These are phyloP conservation scores for Acleris laterana DNA, from an alignment of 2,888 invertebrate species.

Conservation along the genomic window DNA sequence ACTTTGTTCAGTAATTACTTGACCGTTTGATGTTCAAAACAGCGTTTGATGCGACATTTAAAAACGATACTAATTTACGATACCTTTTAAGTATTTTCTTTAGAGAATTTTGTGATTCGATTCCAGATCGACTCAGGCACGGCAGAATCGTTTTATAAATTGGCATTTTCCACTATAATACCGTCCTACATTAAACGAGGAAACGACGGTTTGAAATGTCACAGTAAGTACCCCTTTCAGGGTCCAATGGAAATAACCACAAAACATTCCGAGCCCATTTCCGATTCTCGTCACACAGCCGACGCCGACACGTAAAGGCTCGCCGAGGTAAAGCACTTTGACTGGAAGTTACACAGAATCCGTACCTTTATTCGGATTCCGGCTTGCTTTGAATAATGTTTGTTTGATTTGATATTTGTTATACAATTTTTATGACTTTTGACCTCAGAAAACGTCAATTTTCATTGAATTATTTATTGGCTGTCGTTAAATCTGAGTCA, in stretches of 20 bases:
- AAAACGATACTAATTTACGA: neutral
- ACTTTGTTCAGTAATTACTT: conserved; percentile 13
- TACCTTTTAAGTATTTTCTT: neutral
- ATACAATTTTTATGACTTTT: neutral
- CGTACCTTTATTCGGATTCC: conserved; percentile 28
- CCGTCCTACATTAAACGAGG: conserved; percentile 54
- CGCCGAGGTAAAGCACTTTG: conserved; percentile 50
- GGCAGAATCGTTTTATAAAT: conserved; percentile 30
- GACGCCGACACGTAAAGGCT: conserved; percentile 67
- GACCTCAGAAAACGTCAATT: neutral
- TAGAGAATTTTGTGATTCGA: neutral
- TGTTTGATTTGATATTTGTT: conserved; percentile 17
- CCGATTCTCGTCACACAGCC: conserved; percentile 77
- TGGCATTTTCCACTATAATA: conserved; percentile 34
- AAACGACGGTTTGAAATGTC: conserved; percentile 69
- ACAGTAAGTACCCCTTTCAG: conserved; percentile 69
- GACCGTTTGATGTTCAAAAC: neutral
- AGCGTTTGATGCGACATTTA: neutral
- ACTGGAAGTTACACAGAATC: conserved; percentile 35
- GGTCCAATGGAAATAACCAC: conserved; percentile 79
- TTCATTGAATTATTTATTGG: no score
- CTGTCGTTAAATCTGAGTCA: no score
- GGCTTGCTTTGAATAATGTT: conserved; percentile 26
- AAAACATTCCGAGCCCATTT: conserved; percentile 75
- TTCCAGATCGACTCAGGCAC: neutral